These are phyloP conservation scores for Sebastes baramenuke DNA, from an alignment of 2,797 vertebrate species.

Conservation along the genomic window DNA sequence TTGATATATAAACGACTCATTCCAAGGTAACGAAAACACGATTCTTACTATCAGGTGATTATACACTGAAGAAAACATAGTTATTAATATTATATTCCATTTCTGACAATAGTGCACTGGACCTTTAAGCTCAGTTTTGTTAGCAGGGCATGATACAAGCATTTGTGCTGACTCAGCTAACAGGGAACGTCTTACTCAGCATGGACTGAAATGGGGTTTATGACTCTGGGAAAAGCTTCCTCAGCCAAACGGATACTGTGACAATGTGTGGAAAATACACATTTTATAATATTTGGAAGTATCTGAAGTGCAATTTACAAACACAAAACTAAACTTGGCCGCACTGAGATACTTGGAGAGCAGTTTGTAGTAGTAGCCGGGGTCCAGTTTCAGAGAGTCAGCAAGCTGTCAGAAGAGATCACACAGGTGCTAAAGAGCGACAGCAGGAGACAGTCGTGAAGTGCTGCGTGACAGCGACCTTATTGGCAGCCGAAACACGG, in stretches of 20 bases:
- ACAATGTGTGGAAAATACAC: constrained; percentile 8
- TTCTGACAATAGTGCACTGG: no score
- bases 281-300: constrained; percentile 28
- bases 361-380: not conserved
- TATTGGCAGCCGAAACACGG: not conserved
- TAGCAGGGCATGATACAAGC: not conserved
- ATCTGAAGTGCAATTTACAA: constrained; percentile 8
- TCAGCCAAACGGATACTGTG: not conserved
- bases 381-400: not conserved
- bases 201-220: constrained; percentile 8
- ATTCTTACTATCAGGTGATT: no score
- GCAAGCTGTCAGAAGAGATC: constrained; percentile 20
- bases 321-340: not conserved
- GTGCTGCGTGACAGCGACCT: constrained; percentile 21
- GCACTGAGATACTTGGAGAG: not conserved
- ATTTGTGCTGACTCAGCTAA: not conserved
- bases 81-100: no score
- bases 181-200: constrained; percentile 5
- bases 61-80: no score
- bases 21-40: no score
- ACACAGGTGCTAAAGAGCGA: constrained; percentile 16
- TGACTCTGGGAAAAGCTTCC: constrained; percentile 14
- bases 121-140: not conserved
- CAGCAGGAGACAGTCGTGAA: constrained; percentile 9
- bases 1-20: no score